These are phyloP conservation scores for Chelon auratus DNA, from an alignment of 2,797 vertebrate species.

Conservation along the genomic window DNA sequence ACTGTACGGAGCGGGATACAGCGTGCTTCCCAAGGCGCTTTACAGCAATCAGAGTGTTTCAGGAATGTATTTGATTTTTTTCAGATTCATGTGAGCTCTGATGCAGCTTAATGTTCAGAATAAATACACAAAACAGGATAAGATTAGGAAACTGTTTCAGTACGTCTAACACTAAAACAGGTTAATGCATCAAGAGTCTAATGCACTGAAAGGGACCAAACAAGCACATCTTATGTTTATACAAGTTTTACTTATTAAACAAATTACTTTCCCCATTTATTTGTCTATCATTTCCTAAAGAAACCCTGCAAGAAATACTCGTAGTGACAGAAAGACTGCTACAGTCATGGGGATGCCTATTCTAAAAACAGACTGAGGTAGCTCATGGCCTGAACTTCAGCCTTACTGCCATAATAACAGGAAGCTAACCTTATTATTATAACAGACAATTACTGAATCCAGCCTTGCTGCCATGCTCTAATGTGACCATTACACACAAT, in stretches of 20 bases:
- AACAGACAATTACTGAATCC: slow-evolving; percentile 61
- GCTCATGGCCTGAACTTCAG: slow-evolving; percentile 30
- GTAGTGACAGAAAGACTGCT: slow-evolving; percentile 18
- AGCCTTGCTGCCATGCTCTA: slow-evolving; percentile 53
- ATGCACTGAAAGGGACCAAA: background rate
- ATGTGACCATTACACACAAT: slow-evolving; percentile 72
- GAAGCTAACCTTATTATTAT: slow-evolving; percentile 71
- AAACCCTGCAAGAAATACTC: slow-evolving; percentile 24
- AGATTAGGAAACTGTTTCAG: background rate
- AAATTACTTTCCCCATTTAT: background rate
- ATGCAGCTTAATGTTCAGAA: slow-evolving; percentile 4
- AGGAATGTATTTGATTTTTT: slow-evolving; percentile 1
- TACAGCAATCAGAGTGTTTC: slow-evolving; percentile 10
- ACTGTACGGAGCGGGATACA: slow-evolving; percentile 8
- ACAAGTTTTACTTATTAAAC: background rate
- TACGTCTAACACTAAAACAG: background rate
- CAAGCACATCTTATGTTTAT: background rate
- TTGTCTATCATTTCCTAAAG: background rate
- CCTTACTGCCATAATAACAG: slow-evolving; percentile 71
- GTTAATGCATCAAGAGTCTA: slow-evolving; percentile 6
- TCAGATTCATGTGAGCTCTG: background rate
- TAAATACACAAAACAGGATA: background rate
- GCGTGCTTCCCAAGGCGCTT: slow-evolving; percentile 40
- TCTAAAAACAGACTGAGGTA: slow-evolving; percentile 26
- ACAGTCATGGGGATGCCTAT: slow-evolving; percentile 20